phyloP scores from a whole-genome alignment of 2,113 vertebrate species.

The Paramormyrops kingsleyae region DNA sequence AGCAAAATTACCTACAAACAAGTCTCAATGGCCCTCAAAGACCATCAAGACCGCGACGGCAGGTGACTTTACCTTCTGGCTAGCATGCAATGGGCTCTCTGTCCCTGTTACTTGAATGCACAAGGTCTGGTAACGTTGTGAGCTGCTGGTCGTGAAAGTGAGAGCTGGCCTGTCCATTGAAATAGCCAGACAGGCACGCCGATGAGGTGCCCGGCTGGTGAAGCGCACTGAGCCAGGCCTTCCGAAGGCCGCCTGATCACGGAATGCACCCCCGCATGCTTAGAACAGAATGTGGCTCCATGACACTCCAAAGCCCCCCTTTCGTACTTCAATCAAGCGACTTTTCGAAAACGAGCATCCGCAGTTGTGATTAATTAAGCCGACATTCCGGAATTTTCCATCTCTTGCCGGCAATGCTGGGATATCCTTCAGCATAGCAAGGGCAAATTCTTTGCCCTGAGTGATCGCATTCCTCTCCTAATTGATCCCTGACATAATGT shows the following conservation, averaged over 20 bases:
- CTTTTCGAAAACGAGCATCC: not conserved
- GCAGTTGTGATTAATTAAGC: conserved; percentile 11
- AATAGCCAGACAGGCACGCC: not conserved
- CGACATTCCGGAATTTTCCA: not conserved
- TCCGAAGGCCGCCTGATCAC: not conserved
- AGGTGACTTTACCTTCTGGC: not conserved
- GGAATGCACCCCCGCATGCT: not conserved
- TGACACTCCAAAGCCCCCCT: not conserved
- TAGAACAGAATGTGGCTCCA: not conserved
- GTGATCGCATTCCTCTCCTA: not conserved
- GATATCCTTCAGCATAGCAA: not conserved
- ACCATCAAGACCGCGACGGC: not conserved
- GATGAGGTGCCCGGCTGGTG: not conserved
- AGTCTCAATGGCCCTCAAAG: not conserved
- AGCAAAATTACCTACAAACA: not conserved
- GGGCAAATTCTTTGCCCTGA: conserved; percentile 4
- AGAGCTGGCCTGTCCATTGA: not conserved
- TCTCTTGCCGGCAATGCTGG: not conserved
- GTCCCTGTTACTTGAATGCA: not conserved
- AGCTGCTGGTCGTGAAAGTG: not conserved
- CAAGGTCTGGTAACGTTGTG: not conserved
- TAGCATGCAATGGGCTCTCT: not conserved
- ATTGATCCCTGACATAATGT: conserved; percentile 6
- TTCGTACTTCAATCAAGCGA: not conserved
- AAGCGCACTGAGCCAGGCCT: not conserved